Evolutionary conservation across 1,140 invertebrate species (phyloP).

Genomic region (Ruditapes philippinarum): DNA sequence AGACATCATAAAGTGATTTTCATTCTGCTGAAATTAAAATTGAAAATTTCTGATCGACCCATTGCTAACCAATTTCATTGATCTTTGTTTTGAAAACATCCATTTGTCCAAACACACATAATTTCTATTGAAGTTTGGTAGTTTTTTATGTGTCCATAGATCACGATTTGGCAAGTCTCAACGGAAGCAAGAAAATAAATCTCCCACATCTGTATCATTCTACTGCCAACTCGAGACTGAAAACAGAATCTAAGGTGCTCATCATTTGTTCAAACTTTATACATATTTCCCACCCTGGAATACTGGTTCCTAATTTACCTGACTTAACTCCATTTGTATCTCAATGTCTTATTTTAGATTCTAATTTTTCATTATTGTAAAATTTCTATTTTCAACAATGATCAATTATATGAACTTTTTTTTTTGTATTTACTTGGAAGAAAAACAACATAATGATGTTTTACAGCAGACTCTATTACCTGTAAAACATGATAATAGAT

Average conservation of each 20-base stretch:
- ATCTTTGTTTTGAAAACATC: not conserved
- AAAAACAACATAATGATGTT: too few relatives aligned
- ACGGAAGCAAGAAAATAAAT: conserved; percentile 12
- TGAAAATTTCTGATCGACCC: too few relatives aligned
- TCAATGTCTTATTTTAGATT: not conserved
- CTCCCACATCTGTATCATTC: not conserved
- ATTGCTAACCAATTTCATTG: not conserved
- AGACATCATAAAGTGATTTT: too few relatives aligned
- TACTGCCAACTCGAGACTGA: not conserved
- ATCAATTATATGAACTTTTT: too few relatives aligned
- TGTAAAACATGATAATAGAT: too few relatives aligned
- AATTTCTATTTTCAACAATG: not conserved
- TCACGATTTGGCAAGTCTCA: not conserved
- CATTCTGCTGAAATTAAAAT: too few relatives aligned
- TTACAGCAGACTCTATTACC: too few relatives aligned
- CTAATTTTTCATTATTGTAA: not conserved
- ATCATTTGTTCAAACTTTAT: conserved; percentile 20
- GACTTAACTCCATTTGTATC: not conserved
- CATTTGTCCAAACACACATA: not conserved
- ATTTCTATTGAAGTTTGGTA: conserved; percentile 3
- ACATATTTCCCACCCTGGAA: too few relatives aligned
- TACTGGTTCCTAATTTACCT: not conserved
- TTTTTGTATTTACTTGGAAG: too few relatives aligned
- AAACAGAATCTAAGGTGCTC: not conserved
- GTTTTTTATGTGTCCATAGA: conserved; percentile 14